A percentile compares a stretch with the other conserved stretches of the same genome.
Conservation (phyloP, 2,888 invertebrate genomes). For the Trichogramma evanescens region DNA sequence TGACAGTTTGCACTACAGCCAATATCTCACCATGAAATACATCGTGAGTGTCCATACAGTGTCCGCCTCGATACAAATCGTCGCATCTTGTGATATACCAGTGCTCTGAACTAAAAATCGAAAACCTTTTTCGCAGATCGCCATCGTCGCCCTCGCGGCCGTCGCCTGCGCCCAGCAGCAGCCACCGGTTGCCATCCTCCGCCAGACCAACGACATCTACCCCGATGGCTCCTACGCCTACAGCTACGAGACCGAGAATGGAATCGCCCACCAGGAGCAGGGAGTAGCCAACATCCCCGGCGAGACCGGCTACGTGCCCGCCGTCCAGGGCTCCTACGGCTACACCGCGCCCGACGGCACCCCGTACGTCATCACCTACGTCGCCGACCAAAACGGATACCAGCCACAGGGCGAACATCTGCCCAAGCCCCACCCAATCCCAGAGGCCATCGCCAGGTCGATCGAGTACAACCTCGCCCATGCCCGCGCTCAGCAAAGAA, state of each 20-base stretch:
- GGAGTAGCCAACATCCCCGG: conserved; percentile 26
- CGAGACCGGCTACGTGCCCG: conserved; percentile 26
- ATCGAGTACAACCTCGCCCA: conserved; percentile 33
- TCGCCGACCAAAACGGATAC: conserved; percentile 42
- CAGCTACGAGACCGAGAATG: conserved; percentile 59
- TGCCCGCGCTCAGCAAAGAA: too few relatives aligned
- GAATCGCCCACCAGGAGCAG: conserved; percentile 53
- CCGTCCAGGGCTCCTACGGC: conserved; percentile 32
- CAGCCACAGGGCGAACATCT: conserved; percentile 41
- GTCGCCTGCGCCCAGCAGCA: conserved; percentile 26
- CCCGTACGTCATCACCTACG: conserved; percentile 30
- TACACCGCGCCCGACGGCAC: conserved; percentile 45
- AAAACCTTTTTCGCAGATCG: conserved; percentile 27
- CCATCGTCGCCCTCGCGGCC: conserved; percentile 29
- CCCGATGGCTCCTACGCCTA: conserved; percentile 58
- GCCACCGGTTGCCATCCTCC: conserved; percentile 47
- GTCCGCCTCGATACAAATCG: neutral
- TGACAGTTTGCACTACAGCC: conserved; percentile 26
- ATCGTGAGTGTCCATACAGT: conserved; percentile 23
- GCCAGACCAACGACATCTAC: conserved; percentile 51
- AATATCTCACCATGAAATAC: conserved; percentile 28
- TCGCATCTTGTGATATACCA: neutral
- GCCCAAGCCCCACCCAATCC: conserved; percentile 38
- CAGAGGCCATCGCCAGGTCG: conserved; percentile 37
- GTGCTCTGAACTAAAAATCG: neutral